Evolutionary conservation across 2,888 invertebrate genomes (phyloP), one percentile per base, ranked within the genome.

Genomic region (Clivina fossor): DNA sequence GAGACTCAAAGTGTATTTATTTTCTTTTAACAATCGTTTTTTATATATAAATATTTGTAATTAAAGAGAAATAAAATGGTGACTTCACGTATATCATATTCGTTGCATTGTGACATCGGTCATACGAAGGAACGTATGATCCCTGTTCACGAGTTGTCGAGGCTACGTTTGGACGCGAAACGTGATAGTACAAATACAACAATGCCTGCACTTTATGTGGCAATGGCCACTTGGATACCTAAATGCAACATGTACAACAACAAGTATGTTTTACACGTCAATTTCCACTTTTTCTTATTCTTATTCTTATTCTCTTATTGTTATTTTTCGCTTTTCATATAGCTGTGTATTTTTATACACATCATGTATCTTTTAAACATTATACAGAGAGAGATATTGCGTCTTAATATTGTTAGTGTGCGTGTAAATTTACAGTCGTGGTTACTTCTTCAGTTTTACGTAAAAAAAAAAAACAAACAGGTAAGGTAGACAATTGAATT

Each of bases 201-300:
- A 69, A 77, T 83, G 71, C 86, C 86, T 49, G 82, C 86, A 63
- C 80, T 86, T 61, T 86, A 86, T 74, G 80, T 85, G 65, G 83
- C 86, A 57, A 81, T 86, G 70, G 78, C 80, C 74, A 84, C 85
- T 66, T 88, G 87, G 88, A 85, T 86, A 69, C 86, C 86, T 70
- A 87, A 87, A 77, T 88, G 76, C 68, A 74, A 74, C 66, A 70
- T 72, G 69, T 70, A 69, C 50, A 65, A 63, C 47, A 47, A 33
- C 15, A 47, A 47, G 53, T 53, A 53, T 53, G 53, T 53, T 35
- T 9, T n/a, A n/a, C n/a, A n/a, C n/a, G n/a, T n/a, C 30, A 30
- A 4, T 30, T 8, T 7, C 26, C 26, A n/a, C n/a, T 30, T 30
- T 2, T 30, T 30, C 9, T n/a, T 30, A 13, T n/a, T n/a, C n/a